These are phyloP conservation scores for Tragopan temminckii DNA, from an alignment of 2,797 vertebrate genomes.

Conservation along the genomic window DNA sequence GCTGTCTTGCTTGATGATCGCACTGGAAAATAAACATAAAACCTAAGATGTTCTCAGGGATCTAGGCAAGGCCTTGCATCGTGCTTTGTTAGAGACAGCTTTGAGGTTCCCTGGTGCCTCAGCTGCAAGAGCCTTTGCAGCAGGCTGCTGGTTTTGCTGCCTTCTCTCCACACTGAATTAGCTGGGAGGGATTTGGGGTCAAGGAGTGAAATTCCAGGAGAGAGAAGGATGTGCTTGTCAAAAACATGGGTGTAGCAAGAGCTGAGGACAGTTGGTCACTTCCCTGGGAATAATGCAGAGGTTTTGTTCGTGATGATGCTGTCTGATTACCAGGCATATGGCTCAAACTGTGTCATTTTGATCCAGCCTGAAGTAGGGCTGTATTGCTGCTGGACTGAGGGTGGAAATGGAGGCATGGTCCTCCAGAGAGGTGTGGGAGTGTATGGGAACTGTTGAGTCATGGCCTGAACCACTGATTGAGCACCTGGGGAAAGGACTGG, in stretches of 20 bases:
- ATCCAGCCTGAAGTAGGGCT: neutral
- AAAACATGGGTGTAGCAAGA: neutral
- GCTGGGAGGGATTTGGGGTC: neutral
- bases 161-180: neutral
- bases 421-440: neutral
- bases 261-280: neutral
- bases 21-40: constrained; percentile 31
- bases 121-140: neutral
- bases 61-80: neutral
- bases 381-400: fast-evolving
- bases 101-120: neutral
- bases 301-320: neutral
- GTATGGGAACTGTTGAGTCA: no score
- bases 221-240: neutral
- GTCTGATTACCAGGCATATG: neutral
- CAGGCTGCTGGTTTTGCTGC: neutral
- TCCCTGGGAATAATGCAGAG: neutral
- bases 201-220: neutral
- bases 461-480: no score
- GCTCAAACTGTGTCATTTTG: fast-evolving
- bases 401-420: neutral
- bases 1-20: constrained; percentile 43
- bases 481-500: no score
- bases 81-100: neutral
- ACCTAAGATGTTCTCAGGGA: neutral